phyloP scores from a whole-genome alignment of 2,113 vertebrate species.

The Leptosomus discolor region DNA sequence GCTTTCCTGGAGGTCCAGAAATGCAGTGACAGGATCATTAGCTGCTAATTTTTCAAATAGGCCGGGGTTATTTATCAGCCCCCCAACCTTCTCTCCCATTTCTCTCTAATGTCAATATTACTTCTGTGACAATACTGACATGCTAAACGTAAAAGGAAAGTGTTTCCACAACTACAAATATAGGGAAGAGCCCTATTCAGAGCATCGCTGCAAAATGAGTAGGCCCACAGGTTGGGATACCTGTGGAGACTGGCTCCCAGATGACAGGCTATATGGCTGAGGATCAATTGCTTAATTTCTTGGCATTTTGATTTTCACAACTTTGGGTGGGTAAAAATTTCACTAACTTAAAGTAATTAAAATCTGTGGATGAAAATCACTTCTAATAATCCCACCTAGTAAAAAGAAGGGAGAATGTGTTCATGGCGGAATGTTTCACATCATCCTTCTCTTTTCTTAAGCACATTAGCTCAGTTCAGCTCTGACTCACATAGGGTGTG shows the following conservation, averaged over 20 bases:
- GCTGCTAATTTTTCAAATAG: neutral
- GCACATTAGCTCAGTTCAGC: neutral
- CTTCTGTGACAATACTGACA: neutral
- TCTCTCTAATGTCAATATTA: neutral
- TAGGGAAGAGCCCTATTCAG: neutral
- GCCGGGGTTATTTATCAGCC: neutral
- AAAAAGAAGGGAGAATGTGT: neutral
- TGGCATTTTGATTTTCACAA: neutral
- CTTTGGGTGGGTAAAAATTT: neutral
- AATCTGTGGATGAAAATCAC: neutral
- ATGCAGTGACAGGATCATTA: neutral
- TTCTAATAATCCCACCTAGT: neutral
- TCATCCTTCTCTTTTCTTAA: neutral
- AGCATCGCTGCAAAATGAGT: neutral
- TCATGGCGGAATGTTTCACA: neutral
- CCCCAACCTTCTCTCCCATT: neutral
- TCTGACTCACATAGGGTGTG: conserved; percentile 46
- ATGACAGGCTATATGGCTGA: neutral
- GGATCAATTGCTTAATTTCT: neutral
- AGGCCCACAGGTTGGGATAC: neutral
- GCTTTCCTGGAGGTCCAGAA: neutral
- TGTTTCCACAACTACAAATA: neutral
- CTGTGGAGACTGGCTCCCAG: neutral
- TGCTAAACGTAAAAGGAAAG: neutral
- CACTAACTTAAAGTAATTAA: neutral